Base-by-base conservation (phyloP, 1,140 invertebrate genomes). In the Cylas formicarius region DNA sequence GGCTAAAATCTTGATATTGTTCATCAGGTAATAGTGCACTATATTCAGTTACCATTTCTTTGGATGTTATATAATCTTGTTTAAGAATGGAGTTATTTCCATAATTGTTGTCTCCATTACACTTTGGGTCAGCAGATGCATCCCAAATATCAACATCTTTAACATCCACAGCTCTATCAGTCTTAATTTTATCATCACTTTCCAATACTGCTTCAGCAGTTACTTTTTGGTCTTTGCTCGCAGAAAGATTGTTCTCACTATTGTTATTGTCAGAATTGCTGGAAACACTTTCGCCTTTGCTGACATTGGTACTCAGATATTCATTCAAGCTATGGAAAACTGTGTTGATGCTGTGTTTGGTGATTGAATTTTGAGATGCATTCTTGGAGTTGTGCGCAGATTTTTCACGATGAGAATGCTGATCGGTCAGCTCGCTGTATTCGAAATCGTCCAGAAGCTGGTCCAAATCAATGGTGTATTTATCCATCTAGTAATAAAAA, bases 381-480 rank as follows among this genome's bases (percentile, higher is more conserved):
- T 41, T 47, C 23, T 37, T 35, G 21, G 44, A 17, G 21, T 6
- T n/a, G 14, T 7, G 13, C 3, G n/a, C 11, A 14, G 23, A 10
- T 5, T 16, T 43, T 20, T 13, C 13, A 16, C 17, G 9, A 38
- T 28, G 19, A 23, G 10, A 6, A 8, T 46, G 42, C 24, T 44
- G 43, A 22, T 47, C 51, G 33, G 40, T 55, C 37, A 26, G 37
- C 74, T 83, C 77, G 62, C 78, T 78, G 60, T 81, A 76, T 68
- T 90, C 86, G 68, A 91, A 85, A 60, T 90, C 86, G 67, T 90
- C 86, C 34, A 91, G 70, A 53, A 90, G 84, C 72, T 87, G 86
- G 67, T 90, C 86, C 53, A 90, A 74, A 72, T 90, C 86, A 44
- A 90, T 78, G 7, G 63, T 61, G 42, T 61, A 66, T 52, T 66